Evolutionary conservation across 1,140 invertebrate species (phyloP).

Genomic region (Anadara kagoshimensis): DNA sequence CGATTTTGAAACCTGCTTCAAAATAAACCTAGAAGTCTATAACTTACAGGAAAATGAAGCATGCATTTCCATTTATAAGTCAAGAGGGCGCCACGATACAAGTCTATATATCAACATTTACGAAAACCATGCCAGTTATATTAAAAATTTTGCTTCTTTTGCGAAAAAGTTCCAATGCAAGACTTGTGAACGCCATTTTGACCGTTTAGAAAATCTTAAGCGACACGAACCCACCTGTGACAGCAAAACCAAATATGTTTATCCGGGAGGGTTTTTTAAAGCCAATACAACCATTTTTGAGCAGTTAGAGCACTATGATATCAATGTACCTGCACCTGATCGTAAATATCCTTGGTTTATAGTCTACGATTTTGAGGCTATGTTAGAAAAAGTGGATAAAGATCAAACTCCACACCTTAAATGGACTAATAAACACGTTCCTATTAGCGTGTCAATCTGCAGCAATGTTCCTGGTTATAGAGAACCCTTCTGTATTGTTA

Average conservation of each 20-base stretch:
- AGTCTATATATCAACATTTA: slow-evolving; percentile 16
- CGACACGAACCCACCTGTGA: slow-evolving; percentile 11
- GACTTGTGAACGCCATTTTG: slow-evolving; percentile 16
- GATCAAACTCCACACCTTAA: neutral
- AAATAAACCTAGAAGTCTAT: slow-evolving; percentile 11
- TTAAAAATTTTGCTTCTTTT: slow-evolving; percentile 15
- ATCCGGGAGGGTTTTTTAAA: slow-evolving; percentile 18
- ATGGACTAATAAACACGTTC: slow-evolving; percentile 6
- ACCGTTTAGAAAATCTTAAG: neutral
- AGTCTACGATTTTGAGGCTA: slow-evolving; percentile 23
- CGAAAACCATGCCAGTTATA: slow-evolving; percentile 11
- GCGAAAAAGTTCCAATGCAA: slow-evolving; percentile 19
- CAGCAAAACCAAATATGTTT: slow-evolving; percentile 4
- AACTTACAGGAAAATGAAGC: neutral
- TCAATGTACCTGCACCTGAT: neutral
- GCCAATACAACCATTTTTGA: slow-evolving; percentile 1
- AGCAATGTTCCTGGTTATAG: slow-evolving; percentile 15
- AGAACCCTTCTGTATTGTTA: slow-evolving; percentile 5
- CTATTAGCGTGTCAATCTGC: slow-evolving; percentile 13
- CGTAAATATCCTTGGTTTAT: slow-evolving; percentile 22
- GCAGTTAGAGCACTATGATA: slow-evolving; percentile 24
- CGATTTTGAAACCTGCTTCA: slow-evolving; percentile 8
- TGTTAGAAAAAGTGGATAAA: neutral
- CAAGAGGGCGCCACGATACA: slow-evolving; percentile 2
- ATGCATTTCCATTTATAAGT: slow-evolving; percentile 11